Percentiles rank a stretch among this genome's conserved stretches.
Evolutionary conservation across 1,140 invertebrate genomes (phyloP).

Genomic region (Ephestia elutella): DNA sequence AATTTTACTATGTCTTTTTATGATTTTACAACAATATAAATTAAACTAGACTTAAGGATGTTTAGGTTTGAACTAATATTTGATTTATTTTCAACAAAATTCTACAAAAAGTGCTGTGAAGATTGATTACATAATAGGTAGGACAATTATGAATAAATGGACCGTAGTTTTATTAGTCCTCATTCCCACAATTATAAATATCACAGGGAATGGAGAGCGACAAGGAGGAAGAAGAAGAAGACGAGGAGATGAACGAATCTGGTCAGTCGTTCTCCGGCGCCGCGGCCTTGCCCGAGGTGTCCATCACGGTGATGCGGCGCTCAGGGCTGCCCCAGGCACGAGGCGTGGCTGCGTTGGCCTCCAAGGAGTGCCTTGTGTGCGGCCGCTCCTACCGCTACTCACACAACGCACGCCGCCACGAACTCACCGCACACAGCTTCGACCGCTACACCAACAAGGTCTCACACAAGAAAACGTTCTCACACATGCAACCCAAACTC

Average conservation of each 20-base stretch:
- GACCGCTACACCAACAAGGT: slow-evolving; percentile 73
- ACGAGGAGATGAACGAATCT: slow-evolving; percentile 38
- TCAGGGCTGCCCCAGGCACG: slow-evolving; percentile 54
- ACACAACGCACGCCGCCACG: slow-evolving; percentile 70
- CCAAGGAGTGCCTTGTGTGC: slow-evolving; percentile 70
- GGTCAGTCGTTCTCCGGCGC: slow-evolving; percentile 29
- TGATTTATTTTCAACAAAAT: too few species aligned
- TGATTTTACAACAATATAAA: too few species aligned
- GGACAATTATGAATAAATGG: too few species aligned
- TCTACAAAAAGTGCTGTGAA: too few species aligned
- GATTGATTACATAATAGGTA: too few species aligned
- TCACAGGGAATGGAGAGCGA: slow-evolving; percentile 58
- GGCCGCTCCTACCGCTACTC: slow-evolving; percentile 70
- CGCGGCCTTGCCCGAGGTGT: slow-evolving; percentile 59
- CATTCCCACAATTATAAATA: too few species aligned
- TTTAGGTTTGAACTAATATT: too few species aligned
- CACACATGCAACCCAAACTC: slow-evolving; percentile 56
- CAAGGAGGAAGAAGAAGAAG: slow-evolving; percentile 59
- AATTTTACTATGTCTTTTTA: too few species aligned
- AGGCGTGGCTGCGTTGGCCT: slow-evolving; percentile 67
- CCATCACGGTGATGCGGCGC: slow-evolving; percentile 64
- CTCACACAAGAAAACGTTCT: slow-evolving; percentile 42
- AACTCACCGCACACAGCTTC: slow-evolving; percentile 64
- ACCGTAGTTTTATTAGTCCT: too few species aligned
- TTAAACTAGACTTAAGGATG: too few species aligned